phyloP scores from a whole-genome alignment of 37 sponge, comb jelly and placozoan species.

The Ianthella basta region DNA sequence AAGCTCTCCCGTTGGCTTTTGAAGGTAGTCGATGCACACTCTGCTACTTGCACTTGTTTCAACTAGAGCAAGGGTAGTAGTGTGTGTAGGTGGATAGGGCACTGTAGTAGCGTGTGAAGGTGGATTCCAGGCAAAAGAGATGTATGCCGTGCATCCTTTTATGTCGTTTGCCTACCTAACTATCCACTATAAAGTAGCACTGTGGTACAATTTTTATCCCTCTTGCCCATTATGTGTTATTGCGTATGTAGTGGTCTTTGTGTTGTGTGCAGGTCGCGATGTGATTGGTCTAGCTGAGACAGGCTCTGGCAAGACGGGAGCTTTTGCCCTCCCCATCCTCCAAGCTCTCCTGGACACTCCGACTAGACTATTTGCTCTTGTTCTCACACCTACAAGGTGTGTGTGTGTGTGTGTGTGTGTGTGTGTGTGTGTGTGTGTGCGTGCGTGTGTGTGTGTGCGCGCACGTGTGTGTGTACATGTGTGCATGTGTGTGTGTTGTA shows the following conservation, averaged over 20 bases:
- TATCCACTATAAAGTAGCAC: too few relatives aligned
- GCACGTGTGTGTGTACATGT: neutral
- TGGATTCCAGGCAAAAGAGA: too few relatives aligned
- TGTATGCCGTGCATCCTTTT: too few relatives aligned
- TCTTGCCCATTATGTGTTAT: too few relatives aligned
- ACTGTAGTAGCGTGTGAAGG: too few relatives aligned
- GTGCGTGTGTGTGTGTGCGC: neutral
- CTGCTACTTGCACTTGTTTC: too few relatives aligned
- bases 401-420: neutral
- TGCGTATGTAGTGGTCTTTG: neutral
- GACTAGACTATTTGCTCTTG: constrained; percentile 88
- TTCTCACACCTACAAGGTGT: constrained; percentile 95
- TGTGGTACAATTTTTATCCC: too few relatives aligned
- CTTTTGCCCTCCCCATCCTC: constrained; percentile 94
- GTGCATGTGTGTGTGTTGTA: neutral
- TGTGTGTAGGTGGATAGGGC: too few relatives aligned
- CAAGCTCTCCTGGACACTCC: constrained; percentile 92
- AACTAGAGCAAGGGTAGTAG: too few relatives aligned
- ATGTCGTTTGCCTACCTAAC: too few relatives aligned
- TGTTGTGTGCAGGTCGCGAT: constrained; percentile 66
- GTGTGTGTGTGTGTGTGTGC: neutral
- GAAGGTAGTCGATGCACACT: constrained; percentile 66
- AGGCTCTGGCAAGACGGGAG: constrained; percentile 97
- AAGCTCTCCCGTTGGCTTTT: constrained; percentile 90
- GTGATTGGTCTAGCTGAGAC: constrained; percentile 98